A percentile compares a stretch with the other conserved stretches of the same genome.
Conservation (phyloP, 2,888 invertebrate species). For the Celastrina argiolus region DNA sequence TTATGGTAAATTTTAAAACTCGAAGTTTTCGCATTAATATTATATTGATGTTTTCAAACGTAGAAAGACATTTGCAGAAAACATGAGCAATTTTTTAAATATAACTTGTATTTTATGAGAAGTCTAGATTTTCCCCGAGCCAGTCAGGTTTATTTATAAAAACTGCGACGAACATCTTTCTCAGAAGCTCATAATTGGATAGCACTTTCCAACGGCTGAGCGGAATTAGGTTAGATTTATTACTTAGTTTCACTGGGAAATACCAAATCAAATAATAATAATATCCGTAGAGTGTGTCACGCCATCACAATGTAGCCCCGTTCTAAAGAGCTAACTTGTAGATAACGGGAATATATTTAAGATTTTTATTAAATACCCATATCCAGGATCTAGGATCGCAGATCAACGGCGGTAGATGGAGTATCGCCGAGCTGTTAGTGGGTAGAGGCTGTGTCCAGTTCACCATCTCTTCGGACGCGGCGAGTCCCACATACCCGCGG, state of each 20-base stretch:
- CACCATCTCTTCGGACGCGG: too few species aligned
- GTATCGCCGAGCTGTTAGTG: too few species aligned
- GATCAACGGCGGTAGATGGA: too few species aligned
- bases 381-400: too few species aligned
- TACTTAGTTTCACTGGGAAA: not conserved
- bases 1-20: too few species aligned
- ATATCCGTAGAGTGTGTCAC: not conserved
- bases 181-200: conserved; percentile 12
- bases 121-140: not conserved
- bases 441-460: too few species aligned
- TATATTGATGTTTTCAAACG: not conserved
- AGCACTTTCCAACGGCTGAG: not conserved
- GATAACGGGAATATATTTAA: too few species aligned
- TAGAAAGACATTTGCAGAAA: not conserved
- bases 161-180: conserved; percentile 5
- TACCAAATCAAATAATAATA: not conserved
- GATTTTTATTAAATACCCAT: too few species aligned
- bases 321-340: too few species aligned
- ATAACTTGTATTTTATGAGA: not conserved
- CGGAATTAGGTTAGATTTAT: not conserved
- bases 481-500: too few species aligned
- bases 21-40: too few species aligned
- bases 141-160: conserved; percentile 10
- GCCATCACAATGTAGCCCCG: too few species aligned
- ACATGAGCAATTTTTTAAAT: not conserved